Percentiles rank a stretch among this genome's conserved stretches.
phyloP scores from a whole-genome alignment of 2,888 invertebrate species.

The Drosophila bunnanda region DNA sequence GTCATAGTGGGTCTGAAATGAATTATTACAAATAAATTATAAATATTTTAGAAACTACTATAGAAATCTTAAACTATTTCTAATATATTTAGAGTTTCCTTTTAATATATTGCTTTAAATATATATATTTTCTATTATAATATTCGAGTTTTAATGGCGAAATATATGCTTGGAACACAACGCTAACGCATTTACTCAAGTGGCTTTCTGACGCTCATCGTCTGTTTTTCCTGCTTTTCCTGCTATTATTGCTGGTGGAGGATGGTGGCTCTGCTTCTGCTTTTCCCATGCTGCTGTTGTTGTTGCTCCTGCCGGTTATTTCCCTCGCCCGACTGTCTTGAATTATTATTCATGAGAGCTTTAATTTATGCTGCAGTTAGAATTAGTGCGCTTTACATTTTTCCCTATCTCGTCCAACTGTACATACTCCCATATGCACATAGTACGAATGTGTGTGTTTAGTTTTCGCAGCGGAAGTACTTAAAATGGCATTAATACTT shows the following conservation, averaged over 20 bases:
- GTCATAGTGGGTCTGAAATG: too few relatives aligned
- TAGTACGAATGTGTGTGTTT: slow-evolving; percentile 41
- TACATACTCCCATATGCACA: slow-evolving; percentile 51
- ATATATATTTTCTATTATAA: background rate
- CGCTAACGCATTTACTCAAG: slow-evolving; percentile 64
- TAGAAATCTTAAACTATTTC: too few relatives aligned
- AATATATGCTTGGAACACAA: slow-evolving; percentile 29
- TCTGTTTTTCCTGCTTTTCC: slow-evolving; percentile 40
- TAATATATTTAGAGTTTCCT: background rate
- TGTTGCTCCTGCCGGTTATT: slow-evolving; percentile 36
- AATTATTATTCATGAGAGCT: slow-evolving; percentile 78
- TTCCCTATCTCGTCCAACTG: slow-evolving; percentile 52
- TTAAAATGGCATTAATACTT: slow-evolving; percentile 77
- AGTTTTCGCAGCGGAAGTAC: slow-evolving; percentile 75
- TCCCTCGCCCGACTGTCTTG: slow-evolving; percentile 64
- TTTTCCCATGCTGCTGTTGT: slow-evolving; percentile 2
- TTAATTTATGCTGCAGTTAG: slow-evolving; percentile 79
- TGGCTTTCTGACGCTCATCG: slow-evolving; percentile 58
- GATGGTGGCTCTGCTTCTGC: slow-evolving; percentile 6
- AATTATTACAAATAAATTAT: background rate
- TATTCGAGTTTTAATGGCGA: slow-evolving; percentile 12
- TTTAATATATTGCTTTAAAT: background rate
- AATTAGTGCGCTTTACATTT: slow-evolving; percentile 76
- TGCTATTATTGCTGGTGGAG: slow-evolving; percentile 25
- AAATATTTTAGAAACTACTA: too few relatives aligned